Conservation (phyloP, 2,888 invertebrate genomes). For the Lasioglossum morio region DNA sequence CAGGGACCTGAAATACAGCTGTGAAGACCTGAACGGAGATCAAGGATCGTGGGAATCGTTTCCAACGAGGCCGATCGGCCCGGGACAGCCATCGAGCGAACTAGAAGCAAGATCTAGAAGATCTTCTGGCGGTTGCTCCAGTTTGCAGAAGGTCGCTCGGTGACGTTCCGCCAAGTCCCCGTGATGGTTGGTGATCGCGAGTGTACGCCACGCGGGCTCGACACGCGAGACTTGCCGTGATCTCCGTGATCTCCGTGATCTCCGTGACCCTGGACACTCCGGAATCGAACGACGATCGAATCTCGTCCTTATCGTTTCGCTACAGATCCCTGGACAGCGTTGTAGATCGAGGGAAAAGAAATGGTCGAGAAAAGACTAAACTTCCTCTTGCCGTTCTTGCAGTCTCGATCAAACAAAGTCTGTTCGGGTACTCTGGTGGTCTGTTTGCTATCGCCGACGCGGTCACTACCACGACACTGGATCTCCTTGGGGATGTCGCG, state of each 20-base stretch:
- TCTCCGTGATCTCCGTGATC: not conserved
- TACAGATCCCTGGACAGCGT: not conserved
- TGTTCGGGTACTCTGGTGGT: not conserved
- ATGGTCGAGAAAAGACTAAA: not conserved
- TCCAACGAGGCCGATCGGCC: not conserved
- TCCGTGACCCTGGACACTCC: not conserved
- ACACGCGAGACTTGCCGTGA: conserved; percentile 5
- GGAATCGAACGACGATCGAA: not conserved
- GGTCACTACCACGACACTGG: not conserved
- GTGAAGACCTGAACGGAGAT: not conserved
- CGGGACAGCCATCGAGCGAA: not conserved
- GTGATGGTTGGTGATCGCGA: conserved; percentile 21
- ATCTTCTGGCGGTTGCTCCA: not conserved
- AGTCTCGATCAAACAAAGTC: not conserved
- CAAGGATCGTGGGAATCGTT: not conserved
- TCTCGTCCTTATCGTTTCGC: not conserved
- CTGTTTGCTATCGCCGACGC: not conserved
- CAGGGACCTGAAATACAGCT: not conserved
- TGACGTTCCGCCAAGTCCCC: not conserved
- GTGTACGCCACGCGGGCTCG: conserved; percentile 64
- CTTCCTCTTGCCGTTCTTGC: not conserved
- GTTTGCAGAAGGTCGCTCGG: not conserved
- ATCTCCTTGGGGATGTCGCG: not conserved
- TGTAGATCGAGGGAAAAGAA: not conserved
- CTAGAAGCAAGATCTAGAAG: not conserved